A percentile compares a stretch with the other conserved stretches of the same genome.
These are phyloP conservation scores for Lasioglossum baleicum DNA, from an alignment of 1,140 invertebrate genomes.

Conservation along the genomic window DNA sequence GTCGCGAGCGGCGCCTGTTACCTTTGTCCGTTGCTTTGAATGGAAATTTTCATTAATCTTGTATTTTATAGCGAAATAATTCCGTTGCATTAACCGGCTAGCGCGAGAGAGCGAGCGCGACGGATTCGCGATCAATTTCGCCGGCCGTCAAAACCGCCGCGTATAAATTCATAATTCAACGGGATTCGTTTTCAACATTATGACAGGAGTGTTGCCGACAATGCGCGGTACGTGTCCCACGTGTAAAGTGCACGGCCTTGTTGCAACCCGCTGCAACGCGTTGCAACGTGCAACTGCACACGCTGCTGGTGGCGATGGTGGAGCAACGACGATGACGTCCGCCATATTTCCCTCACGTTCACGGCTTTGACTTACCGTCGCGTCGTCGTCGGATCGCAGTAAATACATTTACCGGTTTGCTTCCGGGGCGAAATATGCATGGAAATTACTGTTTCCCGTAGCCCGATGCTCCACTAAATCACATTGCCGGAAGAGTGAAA, in stretches of 20 bases:
- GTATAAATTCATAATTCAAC: neutral
- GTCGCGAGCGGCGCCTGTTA: too few species aligned
- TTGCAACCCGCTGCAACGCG: neutral
- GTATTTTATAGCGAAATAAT: neutral
- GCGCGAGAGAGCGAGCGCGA: too few species aligned
- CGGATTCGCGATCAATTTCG: neutral
- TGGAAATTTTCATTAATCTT: neutral
- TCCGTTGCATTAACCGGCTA: neutral
- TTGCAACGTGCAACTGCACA: neutral
- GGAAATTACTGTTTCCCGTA: constrained; percentile 42
- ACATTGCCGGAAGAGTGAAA: constrained; percentile 61
- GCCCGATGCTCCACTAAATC: constrained; percentile 58
- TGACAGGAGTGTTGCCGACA: neutral
- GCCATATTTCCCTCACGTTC: constrained; percentile 15
- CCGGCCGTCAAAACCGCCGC: neutral
- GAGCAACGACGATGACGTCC: neutral
- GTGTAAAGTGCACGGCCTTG: too few species aligned
- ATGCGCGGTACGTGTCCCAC: neutral
- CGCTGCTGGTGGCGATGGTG: too few species aligned
- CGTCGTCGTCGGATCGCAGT: neutral
- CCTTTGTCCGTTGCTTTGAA: too few species aligned
- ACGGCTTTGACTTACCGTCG: constrained; percentile 8
- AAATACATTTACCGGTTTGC: constrained; percentile 42
- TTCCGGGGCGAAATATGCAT: constrained; percentile 52
- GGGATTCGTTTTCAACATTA: neutral